A percentile compares a stretch with the other conserved stretches of the same genome.
phyloP scores from a whole-genome alignment of 2,113 vertebrate genomes.

The Hippocampus barbouri region DNA sequence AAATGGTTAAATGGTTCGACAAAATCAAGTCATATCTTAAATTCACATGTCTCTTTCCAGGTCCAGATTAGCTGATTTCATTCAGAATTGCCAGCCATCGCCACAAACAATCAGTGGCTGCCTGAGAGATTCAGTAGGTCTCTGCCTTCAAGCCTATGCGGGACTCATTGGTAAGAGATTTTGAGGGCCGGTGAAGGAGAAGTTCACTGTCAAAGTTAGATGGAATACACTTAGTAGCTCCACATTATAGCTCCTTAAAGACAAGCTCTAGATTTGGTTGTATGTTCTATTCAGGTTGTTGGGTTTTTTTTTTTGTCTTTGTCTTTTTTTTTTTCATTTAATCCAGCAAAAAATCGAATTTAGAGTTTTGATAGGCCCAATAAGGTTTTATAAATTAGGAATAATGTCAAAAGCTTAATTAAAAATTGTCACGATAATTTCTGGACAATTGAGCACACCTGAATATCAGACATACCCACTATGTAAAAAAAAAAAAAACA shows the following conservation, averaged over 20 bases:
- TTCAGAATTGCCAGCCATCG: conserved; percentile 81
- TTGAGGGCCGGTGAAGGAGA: neutral
- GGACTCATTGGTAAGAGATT: conserved; percentile 83
- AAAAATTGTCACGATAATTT: too few species aligned
- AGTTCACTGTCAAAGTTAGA: neutral
- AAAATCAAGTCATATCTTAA: conserved; percentile 27
- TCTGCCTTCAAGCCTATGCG: conserved; percentile 86
- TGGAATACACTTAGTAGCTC: neutral
- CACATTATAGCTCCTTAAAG: neutral
- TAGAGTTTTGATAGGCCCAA: too few species aligned
- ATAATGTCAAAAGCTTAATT: too few species aligned
- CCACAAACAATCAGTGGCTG: conserved; percentile 71
- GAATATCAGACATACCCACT: too few species aligned
- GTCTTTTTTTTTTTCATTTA: too few species aligned
- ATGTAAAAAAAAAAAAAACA: too few species aligned
- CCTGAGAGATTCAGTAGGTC: conserved; percentile 71
- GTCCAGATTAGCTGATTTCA: conserved; percentile 88
- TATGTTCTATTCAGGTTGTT: too few species aligned
- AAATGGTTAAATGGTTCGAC: neutral
- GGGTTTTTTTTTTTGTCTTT: too few species aligned
- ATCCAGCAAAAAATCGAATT: too few species aligned
- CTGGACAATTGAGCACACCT: too few species aligned
- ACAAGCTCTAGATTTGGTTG: neutral
- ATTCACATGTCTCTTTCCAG: conserved; percentile 60
- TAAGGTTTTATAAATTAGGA: too few species aligned